Percentiles rank a stretch among this genome's conserved stretches.
These are phyloP conservation scores for Okamejei kenojei DNA, from an alignment of 2,797 vertebrate genomes.

Conservation along the genomic window DNA sequence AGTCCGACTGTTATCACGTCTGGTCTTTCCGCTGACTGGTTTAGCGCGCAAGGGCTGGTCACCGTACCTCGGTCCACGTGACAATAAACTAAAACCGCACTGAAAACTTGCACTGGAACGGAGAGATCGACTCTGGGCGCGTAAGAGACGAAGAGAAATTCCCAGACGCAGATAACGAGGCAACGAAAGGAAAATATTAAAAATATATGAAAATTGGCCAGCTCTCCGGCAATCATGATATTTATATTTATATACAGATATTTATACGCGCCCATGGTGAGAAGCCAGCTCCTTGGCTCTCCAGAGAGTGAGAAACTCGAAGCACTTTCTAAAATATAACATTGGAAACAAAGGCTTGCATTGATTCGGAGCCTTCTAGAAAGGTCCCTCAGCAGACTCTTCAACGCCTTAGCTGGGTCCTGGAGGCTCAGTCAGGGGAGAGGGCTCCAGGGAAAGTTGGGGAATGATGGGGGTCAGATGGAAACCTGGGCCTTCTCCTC, in stretches of 20 bases:
- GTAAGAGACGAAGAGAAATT: slow-evolving; percentile 27
- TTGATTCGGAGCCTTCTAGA: not conserved
- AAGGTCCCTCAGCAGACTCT: not conserved
- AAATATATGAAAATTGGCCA: not conserved
- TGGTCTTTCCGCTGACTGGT: too few relatives aligned
- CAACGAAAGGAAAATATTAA: not conserved
- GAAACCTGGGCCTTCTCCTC: too few relatives aligned
- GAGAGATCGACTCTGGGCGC: not conserved
- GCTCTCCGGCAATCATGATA: not conserved
- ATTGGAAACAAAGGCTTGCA: too few relatives aligned
- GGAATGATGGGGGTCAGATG: too few relatives aligned
- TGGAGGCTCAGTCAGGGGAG: not conserved
- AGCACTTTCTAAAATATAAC: not conserved
- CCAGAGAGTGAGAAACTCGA: not conserved
- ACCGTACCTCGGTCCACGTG: too few relatives aligned
- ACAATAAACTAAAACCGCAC: too few relatives aligned
- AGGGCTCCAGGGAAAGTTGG: too few relatives aligned
- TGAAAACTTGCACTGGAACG: not conserved
- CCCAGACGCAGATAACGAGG: slow-evolving; percentile 28
- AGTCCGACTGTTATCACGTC: too few relatives aligned
- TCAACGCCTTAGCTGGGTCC: not conserved
- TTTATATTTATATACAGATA: too few relatives aligned
- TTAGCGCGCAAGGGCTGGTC: too few relatives aligned
- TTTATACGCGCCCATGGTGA: not conserved
- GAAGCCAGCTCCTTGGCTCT: not conserved